A percentile compares a stretch with the other conserved stretches of the same genome.
phyloP scores from a whole-genome alignment of 2,797 vertebrate genomes.

The Psittacula derbiana region DNA sequence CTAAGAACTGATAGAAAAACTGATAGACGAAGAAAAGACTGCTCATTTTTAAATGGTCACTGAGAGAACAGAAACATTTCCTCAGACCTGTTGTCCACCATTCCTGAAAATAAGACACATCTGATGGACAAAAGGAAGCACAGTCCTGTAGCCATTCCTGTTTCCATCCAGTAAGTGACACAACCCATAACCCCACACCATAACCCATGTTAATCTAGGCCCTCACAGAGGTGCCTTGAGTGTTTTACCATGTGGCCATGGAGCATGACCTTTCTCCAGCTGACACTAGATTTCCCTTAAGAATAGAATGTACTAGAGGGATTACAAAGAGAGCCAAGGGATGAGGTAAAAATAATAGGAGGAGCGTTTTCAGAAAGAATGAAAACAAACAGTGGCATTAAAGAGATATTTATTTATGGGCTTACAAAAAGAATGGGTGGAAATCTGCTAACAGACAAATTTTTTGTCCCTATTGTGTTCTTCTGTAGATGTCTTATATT shows the following conservation, averaged over 20 bases:
- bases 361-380: background rate
- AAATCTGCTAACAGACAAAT: constrained; percentile 29
- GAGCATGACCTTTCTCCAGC: background rate
- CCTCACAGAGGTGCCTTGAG: background rate
- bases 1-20: background rate
- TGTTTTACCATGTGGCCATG: background rate
- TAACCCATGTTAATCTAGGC: background rate
- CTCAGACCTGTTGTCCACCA: background rate
- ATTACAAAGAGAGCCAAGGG: background rate
- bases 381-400: background rate
- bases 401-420: background rate
- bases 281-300: background rate
- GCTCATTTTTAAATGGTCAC: background rate
- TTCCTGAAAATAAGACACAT: background rate
- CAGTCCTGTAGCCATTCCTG: background rate
- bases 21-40: background rate
- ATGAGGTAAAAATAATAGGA: constrained; percentile 19
- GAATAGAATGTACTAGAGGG: background rate
- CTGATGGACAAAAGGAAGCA: background rate
- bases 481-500: background rate
- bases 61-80: background rate
- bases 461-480: constrained; percentile 1
- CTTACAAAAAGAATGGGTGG: constrained; percentile 2
- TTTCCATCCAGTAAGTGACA: background rate
- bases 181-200: background rate